These are phyloP conservation scores for Empidonax alnorum DNA, from an alignment of 2,113 vertebrate genomes.

Conservation along the genomic window DNA sequence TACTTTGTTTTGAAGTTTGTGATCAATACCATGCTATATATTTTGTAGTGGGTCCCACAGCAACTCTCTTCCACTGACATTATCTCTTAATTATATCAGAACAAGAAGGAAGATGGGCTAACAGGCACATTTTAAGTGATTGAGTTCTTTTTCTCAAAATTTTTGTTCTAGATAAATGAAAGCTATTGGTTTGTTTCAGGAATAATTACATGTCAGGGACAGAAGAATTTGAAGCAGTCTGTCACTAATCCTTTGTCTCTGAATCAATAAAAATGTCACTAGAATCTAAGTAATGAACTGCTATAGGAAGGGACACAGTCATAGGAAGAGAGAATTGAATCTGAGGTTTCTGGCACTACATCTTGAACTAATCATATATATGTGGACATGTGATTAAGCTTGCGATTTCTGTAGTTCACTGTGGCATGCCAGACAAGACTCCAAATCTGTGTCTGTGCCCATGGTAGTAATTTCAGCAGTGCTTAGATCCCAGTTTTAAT, in stretches of 20 bases:
- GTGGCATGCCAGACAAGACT: neutral
- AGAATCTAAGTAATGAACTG: neutral
- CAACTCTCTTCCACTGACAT: neutral
- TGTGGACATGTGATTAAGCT: neutral
- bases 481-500: neutral
- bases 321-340: neutral
- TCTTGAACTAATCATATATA: neutral
- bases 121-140: neutral
- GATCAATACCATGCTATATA: neutral
- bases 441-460: neutral
- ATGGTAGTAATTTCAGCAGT: neutral
- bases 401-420: neutral
- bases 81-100: conserved; percentile 46
- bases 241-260: conserved; percentile 3
- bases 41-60: neutral
- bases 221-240: conserved; percentile 19
- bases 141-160: neutral
- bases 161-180: conserved; percentile 45
- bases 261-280: conserved; percentile 37
- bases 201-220: neutral
- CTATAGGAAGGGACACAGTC: neutral
- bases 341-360: neutral
- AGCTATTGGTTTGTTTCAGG: conserved; percentile 27
- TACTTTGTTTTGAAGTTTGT: conserved; percentile 23
- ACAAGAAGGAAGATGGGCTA: neutral